Evolutionary conservation across 2,888 invertebrate species (phyloP), one percentile per base, ranked within the genome.

Genomic region (Ichneumon xanthorius): DNA sequence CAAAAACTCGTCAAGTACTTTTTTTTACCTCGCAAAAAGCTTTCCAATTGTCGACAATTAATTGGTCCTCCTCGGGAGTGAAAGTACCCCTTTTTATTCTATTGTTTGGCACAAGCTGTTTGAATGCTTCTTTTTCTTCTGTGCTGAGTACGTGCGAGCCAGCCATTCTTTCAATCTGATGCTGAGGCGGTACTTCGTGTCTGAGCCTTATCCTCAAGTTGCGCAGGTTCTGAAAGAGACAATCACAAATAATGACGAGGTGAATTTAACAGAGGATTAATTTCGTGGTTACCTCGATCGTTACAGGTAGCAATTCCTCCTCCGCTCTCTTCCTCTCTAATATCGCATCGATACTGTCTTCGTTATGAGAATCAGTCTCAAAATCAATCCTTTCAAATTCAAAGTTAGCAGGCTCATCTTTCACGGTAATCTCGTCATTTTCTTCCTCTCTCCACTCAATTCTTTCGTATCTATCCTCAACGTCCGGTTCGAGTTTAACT

Each of bases 1-100:
- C 26, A n/a, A n/a, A 48, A 55, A n/a, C 26, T 80, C 65, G 3
- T 11, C 55, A 50, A 55, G 22, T 55, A 19, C 2, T 33, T 6
- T 45, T 53, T n/a, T 40, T 22, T 50, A 92, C 92, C 86, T 89
- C 82, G 58, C 92, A 92, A 86, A 92, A 92, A 61, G 73, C 55
- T 76, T 88, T 87, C 92, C 92, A 92, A 67, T 92, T 92, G 0
- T 37, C 14, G 4, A 50, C 48, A 5, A 92, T 91, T 67, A 77
- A 88, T 6, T 86, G 14, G 68, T 92, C 92, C 71, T 92, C 92
- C 1, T 80, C 50, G 2, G 84, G 11, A 53, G 72, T 16, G 63
- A 86, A 92, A 1, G 14, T 4, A 3, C 92, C 92, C 53, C 40
- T 88, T 63, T 78, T 91, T 1, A 91, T 63, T 4, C 68, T 19